Percentiles rank a stretch among this genome's conserved stretches.
Conservation (phyloP, 2,113 vertebrate species). For the Ochotona curzoniae region DNA sequence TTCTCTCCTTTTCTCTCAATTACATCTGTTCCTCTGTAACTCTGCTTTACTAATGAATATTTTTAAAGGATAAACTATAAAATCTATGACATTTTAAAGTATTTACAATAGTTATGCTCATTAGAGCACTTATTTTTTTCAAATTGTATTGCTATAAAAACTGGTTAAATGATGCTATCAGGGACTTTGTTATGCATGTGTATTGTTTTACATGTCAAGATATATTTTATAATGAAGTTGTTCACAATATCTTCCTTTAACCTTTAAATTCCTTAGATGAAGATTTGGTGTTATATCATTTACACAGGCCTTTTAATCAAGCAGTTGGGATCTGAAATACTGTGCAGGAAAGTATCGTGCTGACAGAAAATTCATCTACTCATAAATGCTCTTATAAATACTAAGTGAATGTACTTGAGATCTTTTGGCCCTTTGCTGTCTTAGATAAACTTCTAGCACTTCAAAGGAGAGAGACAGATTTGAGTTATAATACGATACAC, state of each 20-base stretch:
- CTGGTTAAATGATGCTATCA: background rate
- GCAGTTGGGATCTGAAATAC: conserved; percentile 64
- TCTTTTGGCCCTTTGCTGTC: background rate
- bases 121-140: background rate
- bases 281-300: conserved; percentile 76
- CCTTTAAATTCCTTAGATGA: conserved; percentile 65
- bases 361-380: conserved; percentile 55
- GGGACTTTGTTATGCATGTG: background rate
- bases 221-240: conserved; percentile 48
- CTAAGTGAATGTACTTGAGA: conserved; percentile 35
- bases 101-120: background rate
- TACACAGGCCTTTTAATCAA: conserved; percentile 63
- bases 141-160: background rate
- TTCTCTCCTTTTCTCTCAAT: too few relatives aligned
- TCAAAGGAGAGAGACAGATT: conserved; percentile 55
- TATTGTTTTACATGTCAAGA: background rate
- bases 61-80: too few relatives aligned
- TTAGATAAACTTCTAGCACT: conserved; percentile 22
- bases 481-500: conserved; percentile 8
- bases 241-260: conserved; percentile 66
- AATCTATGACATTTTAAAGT: too few relatives aligned
- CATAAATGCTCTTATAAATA: conserved; percentile 9
- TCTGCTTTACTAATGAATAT: too few relatives aligned
- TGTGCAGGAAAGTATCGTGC: conserved; percentile 31
- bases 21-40: too few relatives aligned